These are phyloP conservation scores for Coecobrya sp. DNA, from an alignment of 2,888 invertebrate genomes.

Conservation along the genomic window DNA sequence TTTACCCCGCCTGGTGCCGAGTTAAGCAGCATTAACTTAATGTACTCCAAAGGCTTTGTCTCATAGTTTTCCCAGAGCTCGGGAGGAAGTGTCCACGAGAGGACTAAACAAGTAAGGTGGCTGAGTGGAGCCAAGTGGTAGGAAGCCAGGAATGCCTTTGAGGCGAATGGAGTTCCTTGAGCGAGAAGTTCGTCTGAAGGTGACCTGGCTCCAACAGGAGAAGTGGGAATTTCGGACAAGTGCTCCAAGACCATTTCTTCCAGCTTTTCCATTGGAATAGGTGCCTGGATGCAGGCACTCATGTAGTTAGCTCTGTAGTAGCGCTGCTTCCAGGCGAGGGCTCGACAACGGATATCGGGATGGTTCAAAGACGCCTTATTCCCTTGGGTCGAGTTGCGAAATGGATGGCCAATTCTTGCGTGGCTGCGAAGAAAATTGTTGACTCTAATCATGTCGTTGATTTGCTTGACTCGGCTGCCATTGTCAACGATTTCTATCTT, in stretches of 20 bases:
- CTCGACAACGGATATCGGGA: not conserved
- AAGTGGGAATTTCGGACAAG: slow-evolving; percentile 2
- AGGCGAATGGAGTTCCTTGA: not conserved
- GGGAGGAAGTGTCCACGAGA: slow-evolving; percentile 40
- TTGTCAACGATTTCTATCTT: slow-evolving; percentile 63
- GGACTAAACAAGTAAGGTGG: not conserved
- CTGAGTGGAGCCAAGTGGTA: slow-evolving; percentile 19
- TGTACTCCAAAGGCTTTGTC: slow-evolving; percentile 43
- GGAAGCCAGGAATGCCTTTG: not conserved
- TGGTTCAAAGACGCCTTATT: not conserved
- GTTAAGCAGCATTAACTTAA: not conserved
- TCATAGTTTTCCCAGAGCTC: slow-evolving; percentile 60
- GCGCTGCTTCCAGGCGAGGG: not conserved
- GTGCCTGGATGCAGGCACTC: slow-evolving; percentile 62
- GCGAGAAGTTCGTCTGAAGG: not conserved
- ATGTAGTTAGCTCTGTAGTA: slow-evolving; percentile 50
- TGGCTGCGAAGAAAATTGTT: slow-evolving; percentile 29
- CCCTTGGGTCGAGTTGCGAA: slow-evolving; percentile 58
- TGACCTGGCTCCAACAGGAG: not conserved
- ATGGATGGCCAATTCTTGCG: slow-evolving; percentile 22
- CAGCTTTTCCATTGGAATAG: slow-evolving; percentile 20
- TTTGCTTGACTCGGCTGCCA: slow-evolving; percentile 57
- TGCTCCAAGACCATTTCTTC: slow-evolving; percentile 3
- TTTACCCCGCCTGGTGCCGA: not conserved
- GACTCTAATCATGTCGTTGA: slow-evolving; percentile 5